Evolutionary conservation across 2,888 invertebrate species (phyloP).

Genomic region (Amiota communis): DNA sequence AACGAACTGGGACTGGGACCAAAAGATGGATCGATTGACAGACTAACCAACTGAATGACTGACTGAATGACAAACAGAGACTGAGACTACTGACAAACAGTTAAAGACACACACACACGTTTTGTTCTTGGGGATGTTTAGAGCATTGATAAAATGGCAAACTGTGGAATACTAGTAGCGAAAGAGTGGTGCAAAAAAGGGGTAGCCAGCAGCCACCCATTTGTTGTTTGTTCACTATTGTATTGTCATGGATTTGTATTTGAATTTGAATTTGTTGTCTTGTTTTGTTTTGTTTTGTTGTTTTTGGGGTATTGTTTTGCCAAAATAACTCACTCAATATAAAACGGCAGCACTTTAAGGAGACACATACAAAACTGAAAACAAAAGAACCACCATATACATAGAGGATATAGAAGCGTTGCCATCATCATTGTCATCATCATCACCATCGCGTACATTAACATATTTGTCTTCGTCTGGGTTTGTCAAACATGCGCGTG

Average conservation of each 20-base stretch:
- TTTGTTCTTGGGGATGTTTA: too few species aligned
- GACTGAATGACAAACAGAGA: too few species aligned
- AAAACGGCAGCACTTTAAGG: background rate
- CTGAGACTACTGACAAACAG: too few species aligned
- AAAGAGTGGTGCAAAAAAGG: background rate
- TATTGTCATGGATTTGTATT: background rate
- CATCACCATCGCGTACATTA: background rate
- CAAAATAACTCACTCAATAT: constrained; percentile 11
- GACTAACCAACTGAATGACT: too few species aligned
- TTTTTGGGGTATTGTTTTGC: constrained; percentile 10
- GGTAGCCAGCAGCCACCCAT: constrained; percentile 16
- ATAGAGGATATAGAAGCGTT: background rate
- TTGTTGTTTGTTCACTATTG: background rate
- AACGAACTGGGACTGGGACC: background rate
- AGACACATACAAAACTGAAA: too few species aligned
- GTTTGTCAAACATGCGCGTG: too few species aligned
- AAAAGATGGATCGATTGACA: too few species aligned
- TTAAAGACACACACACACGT: too few species aligned
- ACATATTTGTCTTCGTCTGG: constrained; percentile 21
- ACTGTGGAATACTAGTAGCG: too few species aligned
- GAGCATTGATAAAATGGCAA: background rate
- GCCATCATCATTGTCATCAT: background rate
- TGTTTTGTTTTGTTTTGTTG: background rate
- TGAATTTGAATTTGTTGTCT: background rate
- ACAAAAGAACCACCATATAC: background rate